Percentiles rank a stretch among this genome's conserved stretches.
phyloP scores from a whole-genome alignment of 2,113 vertebrate species.

The Callipepla squamata region DNA sequence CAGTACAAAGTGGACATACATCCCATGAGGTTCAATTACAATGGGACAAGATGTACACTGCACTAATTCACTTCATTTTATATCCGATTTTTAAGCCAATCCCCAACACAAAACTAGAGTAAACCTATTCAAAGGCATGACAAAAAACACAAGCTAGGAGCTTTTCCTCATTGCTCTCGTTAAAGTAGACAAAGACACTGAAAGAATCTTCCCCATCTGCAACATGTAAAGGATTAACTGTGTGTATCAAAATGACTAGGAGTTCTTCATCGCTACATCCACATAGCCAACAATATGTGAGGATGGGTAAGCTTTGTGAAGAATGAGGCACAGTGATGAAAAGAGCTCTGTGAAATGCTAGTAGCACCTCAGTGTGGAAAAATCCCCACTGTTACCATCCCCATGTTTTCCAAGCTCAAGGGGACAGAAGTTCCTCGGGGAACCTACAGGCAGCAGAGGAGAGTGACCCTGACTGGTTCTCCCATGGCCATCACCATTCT shows the following conservation, averaged over 20 bases:
- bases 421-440: not conserved
- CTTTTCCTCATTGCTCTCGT: not conserved
- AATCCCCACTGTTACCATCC: not conserved
- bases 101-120: not conserved
- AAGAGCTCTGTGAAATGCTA: not conserved
- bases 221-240: not conserved
- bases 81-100: fast-evolving
- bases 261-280: not conserved
- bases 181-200: not conserved
- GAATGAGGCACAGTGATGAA: not conserved
- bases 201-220: not conserved
- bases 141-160: not conserved
- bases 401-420: not conserved
- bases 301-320: not conserved
- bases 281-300: not conserved
- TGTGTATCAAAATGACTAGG: not conserved
- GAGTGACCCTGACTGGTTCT: fast-evolving
- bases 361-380: not conserved
- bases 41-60: not conserved
- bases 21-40: not conserved
- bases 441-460: fast-evolving
- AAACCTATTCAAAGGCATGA: not conserved
- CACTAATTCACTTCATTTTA: not conserved
- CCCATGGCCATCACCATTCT: not conserved
- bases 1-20: not conserved